Evolutionary conservation across 2,797 vertebrate genomes (phyloP).

Genomic region (Chaetodon trifasciatus): DNA sequence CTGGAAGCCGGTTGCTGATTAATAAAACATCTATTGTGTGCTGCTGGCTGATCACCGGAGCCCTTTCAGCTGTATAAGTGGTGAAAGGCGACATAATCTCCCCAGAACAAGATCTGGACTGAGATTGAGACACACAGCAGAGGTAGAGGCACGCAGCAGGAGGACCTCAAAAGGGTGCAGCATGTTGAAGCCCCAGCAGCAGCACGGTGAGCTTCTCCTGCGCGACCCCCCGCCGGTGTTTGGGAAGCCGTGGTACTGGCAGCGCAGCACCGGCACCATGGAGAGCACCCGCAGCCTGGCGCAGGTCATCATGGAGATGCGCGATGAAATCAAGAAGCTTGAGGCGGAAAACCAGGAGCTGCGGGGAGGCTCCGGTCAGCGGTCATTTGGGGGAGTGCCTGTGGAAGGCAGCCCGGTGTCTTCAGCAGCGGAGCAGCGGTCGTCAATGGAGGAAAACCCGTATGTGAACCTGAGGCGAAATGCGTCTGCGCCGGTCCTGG

Average conservation of each 20-base stretch:
- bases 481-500: slow-evolving; percentile 68
- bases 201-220: slow-evolving; percentile 55
- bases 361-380: slow-evolving; percentile 75
- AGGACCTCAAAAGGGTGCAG: slow-evolving; percentile 31
- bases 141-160: slow-evolving; percentile 20
- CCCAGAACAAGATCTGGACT: slow-evolving; percentile 80
- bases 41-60: slow-evolving; percentile 80
- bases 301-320: slow-evolving; percentile 90
- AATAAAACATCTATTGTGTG: slow-evolving; percentile 85
- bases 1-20: slow-evolving; percentile 73
- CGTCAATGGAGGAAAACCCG: slow-evolving; percentile 51
- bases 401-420: slow-evolving; percentile 15
- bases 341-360: slow-evolving; percentile 91
- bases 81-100: slow-evolving; percentile 87
- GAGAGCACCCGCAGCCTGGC: slow-evolving; percentile 87
- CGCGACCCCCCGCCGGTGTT: slow-evolving; percentile 66
- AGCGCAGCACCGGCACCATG: slow-evolving; percentile 83
- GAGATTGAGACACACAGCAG: slow-evolving; percentile 81
- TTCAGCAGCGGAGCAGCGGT: slow-evolving; percentile 31
- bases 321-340: slow-evolving; percentile 89
- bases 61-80: slow-evolving; percentile 83
- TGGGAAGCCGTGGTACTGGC: slow-evolving; percentile 82
- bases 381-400: neutral
- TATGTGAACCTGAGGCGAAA: slow-evolving; percentile 74
- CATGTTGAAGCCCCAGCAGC: slow-evolving; percentile 77